Conservation (phyloP, 2,797 vertebrate genomes). For the Harpagifer antarcticus region DNA sequence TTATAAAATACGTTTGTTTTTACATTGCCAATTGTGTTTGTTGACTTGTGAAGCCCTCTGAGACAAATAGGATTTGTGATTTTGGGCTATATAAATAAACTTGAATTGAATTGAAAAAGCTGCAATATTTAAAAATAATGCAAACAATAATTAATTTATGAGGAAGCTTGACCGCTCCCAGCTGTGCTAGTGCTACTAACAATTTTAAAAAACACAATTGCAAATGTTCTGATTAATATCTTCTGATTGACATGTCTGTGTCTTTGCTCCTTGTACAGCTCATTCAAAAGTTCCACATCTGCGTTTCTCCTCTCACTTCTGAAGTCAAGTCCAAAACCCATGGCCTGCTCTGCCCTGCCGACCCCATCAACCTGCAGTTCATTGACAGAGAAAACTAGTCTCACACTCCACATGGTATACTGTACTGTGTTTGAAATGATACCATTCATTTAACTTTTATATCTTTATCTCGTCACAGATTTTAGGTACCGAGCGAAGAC, state of each 20-base stretch:
- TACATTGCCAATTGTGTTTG: no score
- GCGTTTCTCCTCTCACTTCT: conserved; percentile 81
- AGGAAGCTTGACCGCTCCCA: background rate
- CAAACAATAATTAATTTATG: no score
- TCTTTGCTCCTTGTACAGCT: conserved; percentile 80
- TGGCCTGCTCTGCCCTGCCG: conserved; percentile 88
- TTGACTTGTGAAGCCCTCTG: no score
- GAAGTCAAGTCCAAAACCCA: conserved; percentile 90
- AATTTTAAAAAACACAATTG: background rate
- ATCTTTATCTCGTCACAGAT: conserved; percentile 18
- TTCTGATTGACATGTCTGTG: conserved; percentile 16
- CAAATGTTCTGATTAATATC: background rate
- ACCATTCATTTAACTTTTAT: conserved; percentile 44
- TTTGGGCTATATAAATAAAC: no score
- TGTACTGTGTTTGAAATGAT: conserved; percentile 32
- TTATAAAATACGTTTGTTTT: no score
- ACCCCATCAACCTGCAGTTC: conserved; percentile 88
- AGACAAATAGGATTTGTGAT: no score
- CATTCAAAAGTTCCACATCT: conserved; percentile 90
- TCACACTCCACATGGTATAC: background rate
- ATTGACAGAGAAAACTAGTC: conserved; percentile 76
- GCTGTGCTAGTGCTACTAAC: background rate
- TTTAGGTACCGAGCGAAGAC: conserved; percentile 28
- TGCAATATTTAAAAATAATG: no score
- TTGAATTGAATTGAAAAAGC: no score